Base-by-base conservation (phyloP, 2,797 vertebrate genomes). In the Argya squamiceps region DNA sequence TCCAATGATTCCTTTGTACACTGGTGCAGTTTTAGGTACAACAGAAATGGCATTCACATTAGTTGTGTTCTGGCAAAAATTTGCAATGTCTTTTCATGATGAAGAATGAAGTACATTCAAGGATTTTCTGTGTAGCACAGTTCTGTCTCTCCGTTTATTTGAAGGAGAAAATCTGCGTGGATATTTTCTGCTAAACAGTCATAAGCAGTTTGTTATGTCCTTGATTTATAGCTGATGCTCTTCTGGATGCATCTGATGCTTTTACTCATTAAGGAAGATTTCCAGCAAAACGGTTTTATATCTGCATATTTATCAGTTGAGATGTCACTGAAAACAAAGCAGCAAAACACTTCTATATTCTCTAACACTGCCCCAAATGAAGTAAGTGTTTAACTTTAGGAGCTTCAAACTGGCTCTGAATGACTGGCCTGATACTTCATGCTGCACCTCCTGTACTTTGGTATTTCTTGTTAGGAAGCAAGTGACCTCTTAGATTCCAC, bases 181-280 rank as follows among this genome's bases (percentile, higher is more conserved):
- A 62, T 22, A 62, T 86, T 69, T 91, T 73, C 86, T 89, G 68
- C 75, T 81, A 15, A 94, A 76, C 44, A 92, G 82, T 69, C 82
- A 87, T 23, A 78, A 55, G 32, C 73, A 87, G 34, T 73, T 82
- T 67, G 46, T 86, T 90, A 68, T 44, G 39, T 86, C 73, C 27
- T 91, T 71, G 81, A 68, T 95, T 95, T 55, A 43, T 68, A 89
- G 56, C 73, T 91, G 68, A 78, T 20, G 17, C 65, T 92, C 29
- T 88, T 93, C 50, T 88, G 81, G 56, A 71, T 78, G 39, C 43
- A 76, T 91, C 82, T 95, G 84, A 93, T 81, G 75, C 71, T 95
- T 89, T 85, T 78, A 43, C 59, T 95, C 76, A 82, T 94, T 95
- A 96, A 68, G 67, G 18, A 95, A 88, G 39, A 73, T 92, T 94